These are phyloP conservation scores for Sabatieria punctata DNA, from an alignment of 2,888 invertebrate genomes.

Conservation along the genomic window DNA sequence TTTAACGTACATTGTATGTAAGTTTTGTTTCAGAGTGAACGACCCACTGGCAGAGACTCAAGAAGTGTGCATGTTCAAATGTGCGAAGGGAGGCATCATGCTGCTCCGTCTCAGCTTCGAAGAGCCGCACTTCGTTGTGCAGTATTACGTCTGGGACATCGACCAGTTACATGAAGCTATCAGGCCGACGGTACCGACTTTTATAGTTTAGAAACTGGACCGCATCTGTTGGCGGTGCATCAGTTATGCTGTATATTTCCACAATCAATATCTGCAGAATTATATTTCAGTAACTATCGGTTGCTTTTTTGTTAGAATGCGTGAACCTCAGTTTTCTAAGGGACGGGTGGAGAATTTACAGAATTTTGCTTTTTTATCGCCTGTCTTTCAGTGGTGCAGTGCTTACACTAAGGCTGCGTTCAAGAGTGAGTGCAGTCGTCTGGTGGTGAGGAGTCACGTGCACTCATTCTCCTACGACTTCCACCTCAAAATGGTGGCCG, in stretches of 20 bases:
- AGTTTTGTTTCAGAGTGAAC: background rate
- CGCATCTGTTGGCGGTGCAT: too few species aligned
- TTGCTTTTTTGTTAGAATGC: too few species aligned
- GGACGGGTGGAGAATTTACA: conserved; percentile 11
- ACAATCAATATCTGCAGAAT: too few species aligned
- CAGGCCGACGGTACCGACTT: too few species aligned
- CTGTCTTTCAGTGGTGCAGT: background rate
- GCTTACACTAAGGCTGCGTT: background rate
- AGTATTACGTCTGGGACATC: conserved; percentile 49
- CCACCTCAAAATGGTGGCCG: conserved; percentile 18
- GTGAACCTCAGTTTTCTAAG: background rate
- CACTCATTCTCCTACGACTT: conserved; percentile 30
- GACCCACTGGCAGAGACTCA: background rate
- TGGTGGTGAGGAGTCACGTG: conserved; percentile 15
- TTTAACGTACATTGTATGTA: too few species aligned
- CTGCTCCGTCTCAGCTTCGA: conserved; percentile 49
- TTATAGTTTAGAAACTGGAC: too few species aligned
- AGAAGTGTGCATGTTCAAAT: conserved; percentile 47
- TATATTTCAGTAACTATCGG: too few species aligned
- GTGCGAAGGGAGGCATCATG: conserved; percentile 49
- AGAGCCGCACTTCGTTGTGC: conserved; percentile 54
- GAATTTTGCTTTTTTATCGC: conserved; percentile 14
- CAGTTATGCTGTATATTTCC: too few species aligned
- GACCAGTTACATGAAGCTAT: conserved; percentile 39
- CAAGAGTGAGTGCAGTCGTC: background rate